A percentile compares a stretch with the other conserved stretches of the same genome.
These are phyloP conservation scores for Drosophila kanapiae DNA, from an alignment of 1,140 invertebrate genomes.

Conservation along the genomic window DNA sequence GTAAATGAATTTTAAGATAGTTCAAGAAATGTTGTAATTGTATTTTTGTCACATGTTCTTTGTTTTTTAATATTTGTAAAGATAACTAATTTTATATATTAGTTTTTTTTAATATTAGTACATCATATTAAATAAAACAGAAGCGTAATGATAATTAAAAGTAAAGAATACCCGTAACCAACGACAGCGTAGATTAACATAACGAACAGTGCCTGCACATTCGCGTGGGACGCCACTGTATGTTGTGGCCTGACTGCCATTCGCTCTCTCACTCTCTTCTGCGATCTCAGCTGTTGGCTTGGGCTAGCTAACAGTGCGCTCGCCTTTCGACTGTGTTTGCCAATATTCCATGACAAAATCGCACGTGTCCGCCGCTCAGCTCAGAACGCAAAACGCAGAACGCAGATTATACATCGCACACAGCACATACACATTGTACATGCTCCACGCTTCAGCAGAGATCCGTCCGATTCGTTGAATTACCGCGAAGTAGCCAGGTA, in stretches of 20 bases:
- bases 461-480: conserved; percentile 7
- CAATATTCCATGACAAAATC: conserved; percentile 48
- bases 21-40: neutral
- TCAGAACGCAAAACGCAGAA: conserved; percentile 23
- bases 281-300: conserved; percentile 39
- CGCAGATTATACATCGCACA: conserved; percentile 10
- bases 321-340: conserved; percentile 24
- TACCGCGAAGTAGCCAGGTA: neutral
- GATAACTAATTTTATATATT: too few relatives aligned
- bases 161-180: too few relatives aligned
- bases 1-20: neutral
- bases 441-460: conserved; percentile 26
- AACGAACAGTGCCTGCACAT: neutral
- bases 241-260: conserved; percentile 6
- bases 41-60: too few relatives aligned
- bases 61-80: too few relatives aligned
- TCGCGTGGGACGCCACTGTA: conserved; percentile 16
- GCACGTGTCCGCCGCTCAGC: conserved; percentile 46
- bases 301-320: conserved; percentile 10
- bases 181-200: too few relatives aligned
- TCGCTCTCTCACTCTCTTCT: conserved; percentile 42
- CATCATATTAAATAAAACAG: too few relatives aligned
- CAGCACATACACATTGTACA: neutral
- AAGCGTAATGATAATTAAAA: too few relatives aligned
- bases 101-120: too few relatives aligned